Base-by-base conservation (phyloP, 2,888 invertebrate species). In the Ligdia adustata region DNA sequence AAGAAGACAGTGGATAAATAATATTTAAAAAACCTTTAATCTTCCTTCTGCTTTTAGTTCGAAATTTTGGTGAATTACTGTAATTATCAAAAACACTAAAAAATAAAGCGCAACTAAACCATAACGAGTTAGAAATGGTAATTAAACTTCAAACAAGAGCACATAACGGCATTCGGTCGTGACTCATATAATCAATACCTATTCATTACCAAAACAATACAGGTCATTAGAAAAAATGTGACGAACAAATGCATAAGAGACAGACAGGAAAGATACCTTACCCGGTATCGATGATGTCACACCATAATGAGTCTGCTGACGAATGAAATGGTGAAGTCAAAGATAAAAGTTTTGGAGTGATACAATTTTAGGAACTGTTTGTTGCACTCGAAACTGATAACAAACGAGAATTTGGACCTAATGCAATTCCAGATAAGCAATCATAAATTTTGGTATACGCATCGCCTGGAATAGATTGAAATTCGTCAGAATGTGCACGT, bases 181-280 rank as follows among this genome's bases (percentile, higher is more conserved):
- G 56, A 60, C 27, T 41, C 41, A 41, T 24, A 20, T 33, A 28
- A 16, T 38, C 40, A 43, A 48, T 51, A 56, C 14, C 41, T 52
- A 38, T 41, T 41, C 37, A 52, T 55, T 48, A 54, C 50, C 52
- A 45, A 61, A 63, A 52, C 59, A 52, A 62, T 57, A 57, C 50
- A 43, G 48, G 49, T 55, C 55, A 57, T 61, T 60, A 63, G 31
- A 60, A 58, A 57, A 65, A 49, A 60, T 63, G 56, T 66, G 64
- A 62, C 64, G 64, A 63, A 69, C 53, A 45, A 63, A 55, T 48
- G 34, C 47, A 53, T 55, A 58, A 34, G n/a, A n/a, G n/a, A 54
- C 49, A 54, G 59, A 55, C 66, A 69, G 72, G 69, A 72, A 69
- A 67, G 60, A 66, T 57, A 62, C 70, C 66, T 64, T 67, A 70